These are phyloP conservation scores for Apus apus DNA, from an alignment of 2,113 vertebrate species.

Conservation along the genomic window DNA sequence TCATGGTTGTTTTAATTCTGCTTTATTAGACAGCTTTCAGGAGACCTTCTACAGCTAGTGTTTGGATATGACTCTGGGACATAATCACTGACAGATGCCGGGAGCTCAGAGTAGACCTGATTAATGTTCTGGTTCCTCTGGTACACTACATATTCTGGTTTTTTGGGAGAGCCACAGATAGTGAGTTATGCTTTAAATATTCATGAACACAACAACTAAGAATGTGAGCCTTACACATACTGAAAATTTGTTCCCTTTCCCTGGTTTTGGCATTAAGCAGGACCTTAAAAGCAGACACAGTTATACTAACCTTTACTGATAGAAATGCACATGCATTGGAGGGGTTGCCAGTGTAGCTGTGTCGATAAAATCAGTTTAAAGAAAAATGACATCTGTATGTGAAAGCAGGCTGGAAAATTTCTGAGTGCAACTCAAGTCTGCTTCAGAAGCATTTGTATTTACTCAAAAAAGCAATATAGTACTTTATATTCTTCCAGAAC, in stretches of 20 bases:
- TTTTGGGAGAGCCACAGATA: not conserved
- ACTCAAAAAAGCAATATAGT: not conserved
- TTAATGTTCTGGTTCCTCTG: not conserved
- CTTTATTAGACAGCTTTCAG: slow-evolving; percentile 39
- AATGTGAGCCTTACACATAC: not conserved
- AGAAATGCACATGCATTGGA: not conserved
- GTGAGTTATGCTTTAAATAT: not conserved
- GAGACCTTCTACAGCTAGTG: not conserved
- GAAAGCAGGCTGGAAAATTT: not conserved
- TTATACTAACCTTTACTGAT: not conserved
- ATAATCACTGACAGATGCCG: not conserved
- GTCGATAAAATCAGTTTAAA: not conserved
- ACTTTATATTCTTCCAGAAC: not conserved
- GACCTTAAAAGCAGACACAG: not conserved
- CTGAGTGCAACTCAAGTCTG: not conserved
- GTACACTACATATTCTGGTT: not conserved
- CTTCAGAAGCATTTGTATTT: not conserved
- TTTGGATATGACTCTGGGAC: not conserved
- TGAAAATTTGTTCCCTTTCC: not conserved
- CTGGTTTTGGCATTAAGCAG: not conserved
- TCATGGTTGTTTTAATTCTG: slow-evolving; percentile 16
- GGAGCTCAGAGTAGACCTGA: not conserved
- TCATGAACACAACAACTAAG: not conserved
- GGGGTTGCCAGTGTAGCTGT: not conserved
- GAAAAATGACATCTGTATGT: not conserved